Percentiles rank a stretch among this genome's conserved stretches.
Conservation (phyloP, 2,888 invertebrate species). For the Anarsia innoxiella region DNA sequence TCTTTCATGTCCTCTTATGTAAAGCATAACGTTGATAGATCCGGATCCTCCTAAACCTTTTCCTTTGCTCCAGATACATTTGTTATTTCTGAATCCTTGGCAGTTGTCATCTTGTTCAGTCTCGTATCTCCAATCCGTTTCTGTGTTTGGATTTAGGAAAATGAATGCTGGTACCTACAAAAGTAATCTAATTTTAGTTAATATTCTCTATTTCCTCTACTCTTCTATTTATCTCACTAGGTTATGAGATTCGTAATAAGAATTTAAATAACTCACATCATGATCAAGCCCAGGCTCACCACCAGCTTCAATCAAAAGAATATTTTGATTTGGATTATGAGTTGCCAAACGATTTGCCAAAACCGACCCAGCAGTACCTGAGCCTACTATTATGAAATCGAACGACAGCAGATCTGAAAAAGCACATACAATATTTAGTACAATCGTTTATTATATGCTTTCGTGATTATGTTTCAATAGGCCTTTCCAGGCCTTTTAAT, state of each 20-base stretch:
- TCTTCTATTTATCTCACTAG: too few species aligned
- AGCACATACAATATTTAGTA: background rate
- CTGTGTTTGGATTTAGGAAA: slow-evolving; percentile 35
- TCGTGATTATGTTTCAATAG: too few species aligned
- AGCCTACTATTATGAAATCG: slow-evolving; percentile 71
- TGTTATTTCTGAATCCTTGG: slow-evolving; percentile 42
- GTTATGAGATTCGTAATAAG: too few species aligned
- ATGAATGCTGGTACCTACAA: slow-evolving; percentile 46
- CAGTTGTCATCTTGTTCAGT: slow-evolving; percentile 52
- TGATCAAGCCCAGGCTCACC: slow-evolving; percentile 56
- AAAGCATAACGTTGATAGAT: slow-evolving; percentile 77
- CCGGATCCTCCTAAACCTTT: slow-evolving; percentile 78
- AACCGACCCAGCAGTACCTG: slow-evolving; percentile 73
- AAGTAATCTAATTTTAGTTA: too few species aligned
- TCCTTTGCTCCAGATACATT: slow-evolving; percentile 77
- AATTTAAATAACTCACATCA: slow-evolving; percentile 57
- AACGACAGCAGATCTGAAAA: slow-evolving; percentile 35
- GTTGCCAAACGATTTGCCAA: slow-evolving; percentile 58
- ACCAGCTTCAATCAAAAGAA: slow-evolving; percentile 64
- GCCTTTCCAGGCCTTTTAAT: too few species aligned
- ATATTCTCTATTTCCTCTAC: too few species aligned
- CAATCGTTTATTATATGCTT: too few species aligned
- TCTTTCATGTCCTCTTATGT: slow-evolving; percentile 69
- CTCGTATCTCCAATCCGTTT: slow-evolving; percentile 70
- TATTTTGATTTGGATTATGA: slow-evolving; percentile 29